These are phyloP conservation scores for Sander vitreus DNA, from an alignment of 2,113 vertebrate species.

Conservation along the genomic window DNA sequence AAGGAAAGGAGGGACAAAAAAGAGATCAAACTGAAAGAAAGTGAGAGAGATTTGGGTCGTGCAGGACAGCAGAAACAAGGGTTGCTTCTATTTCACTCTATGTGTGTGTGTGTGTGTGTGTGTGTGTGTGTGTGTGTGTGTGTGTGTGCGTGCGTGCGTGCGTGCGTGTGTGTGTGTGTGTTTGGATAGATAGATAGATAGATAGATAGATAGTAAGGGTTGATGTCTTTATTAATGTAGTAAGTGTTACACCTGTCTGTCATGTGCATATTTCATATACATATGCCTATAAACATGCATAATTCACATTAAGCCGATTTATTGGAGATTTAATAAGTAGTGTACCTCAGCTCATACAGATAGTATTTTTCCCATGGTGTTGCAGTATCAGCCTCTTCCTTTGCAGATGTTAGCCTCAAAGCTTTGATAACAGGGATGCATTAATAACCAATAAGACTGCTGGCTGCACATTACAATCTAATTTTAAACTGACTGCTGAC, in stretches of 20 bases:
- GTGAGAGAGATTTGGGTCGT: neutral
- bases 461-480: constrained; percentile 9
- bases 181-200: constrained; percentile 21
- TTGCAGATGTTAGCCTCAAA: neutral
- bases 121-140: constrained; percentile 2
- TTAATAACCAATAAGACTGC: constrained; percentile 33
- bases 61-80: constrained; percentile 8
- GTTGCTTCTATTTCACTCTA: neutral
- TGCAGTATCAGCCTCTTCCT: constrained; percentile 1
- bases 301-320: neutral
- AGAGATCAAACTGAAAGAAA: neutral
- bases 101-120: neutral
- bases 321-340: neutral
- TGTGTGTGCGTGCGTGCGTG: constrained; percentile 5
- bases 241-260: neutral
- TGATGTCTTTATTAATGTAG: neutral
- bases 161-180: constrained; percentile 1
- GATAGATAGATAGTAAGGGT: neutral
- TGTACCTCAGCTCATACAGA: neutral
- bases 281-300: neutral
- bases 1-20: neutral
- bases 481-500: constrained; percentile 16
- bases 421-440: constrained; percentile 24
- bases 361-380: neutral
- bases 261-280: neutral